These are phyloP conservation scores for Petrocephalus zakoni DNA, from an alignment of 2,113 vertebrate genomes.

Conservation along the genomic window DNA sequence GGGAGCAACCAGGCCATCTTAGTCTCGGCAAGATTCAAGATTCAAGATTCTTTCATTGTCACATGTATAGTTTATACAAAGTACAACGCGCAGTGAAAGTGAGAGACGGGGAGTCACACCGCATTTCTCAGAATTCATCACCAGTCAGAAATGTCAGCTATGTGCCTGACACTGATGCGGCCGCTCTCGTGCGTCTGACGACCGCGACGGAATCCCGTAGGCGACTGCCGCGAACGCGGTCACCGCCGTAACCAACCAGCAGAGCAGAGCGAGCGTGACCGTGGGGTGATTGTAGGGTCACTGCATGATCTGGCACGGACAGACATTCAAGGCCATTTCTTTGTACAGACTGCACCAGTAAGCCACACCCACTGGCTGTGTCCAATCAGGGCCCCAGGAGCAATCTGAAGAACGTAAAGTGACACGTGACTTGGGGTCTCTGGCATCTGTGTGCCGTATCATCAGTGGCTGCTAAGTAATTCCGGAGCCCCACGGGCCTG, in stretches of 20 bases:
- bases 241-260: background rate
- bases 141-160: too few relatives aligned
- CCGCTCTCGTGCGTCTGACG: too few relatives aligned
- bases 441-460: background rate
- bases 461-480: background rate
- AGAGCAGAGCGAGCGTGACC: too few relatives aligned
- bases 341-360: background rate
- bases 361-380: background rate
- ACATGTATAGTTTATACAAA: too few relatives aligned
- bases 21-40: too few relatives aligned
- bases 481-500: background rate
- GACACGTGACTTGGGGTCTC: background rate
- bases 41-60: too few relatives aligned
- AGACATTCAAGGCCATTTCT: background rate
- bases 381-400: background rate
- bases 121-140: too few relatives aligned
- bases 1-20: too few relatives aligned
- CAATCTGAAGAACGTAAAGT: background rate
- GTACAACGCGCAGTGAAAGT: too few relatives aligned
- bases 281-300: background rate
- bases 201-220: too few relatives aligned
- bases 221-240: background rate
- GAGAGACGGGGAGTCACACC: too few relatives aligned
- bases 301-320: background rate
- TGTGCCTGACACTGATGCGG: too few relatives aligned